These are phyloP conservation scores for Pocota personata DNA, from an alignment of 2,888 invertebrate species.

Conservation along the genomic window DNA sequence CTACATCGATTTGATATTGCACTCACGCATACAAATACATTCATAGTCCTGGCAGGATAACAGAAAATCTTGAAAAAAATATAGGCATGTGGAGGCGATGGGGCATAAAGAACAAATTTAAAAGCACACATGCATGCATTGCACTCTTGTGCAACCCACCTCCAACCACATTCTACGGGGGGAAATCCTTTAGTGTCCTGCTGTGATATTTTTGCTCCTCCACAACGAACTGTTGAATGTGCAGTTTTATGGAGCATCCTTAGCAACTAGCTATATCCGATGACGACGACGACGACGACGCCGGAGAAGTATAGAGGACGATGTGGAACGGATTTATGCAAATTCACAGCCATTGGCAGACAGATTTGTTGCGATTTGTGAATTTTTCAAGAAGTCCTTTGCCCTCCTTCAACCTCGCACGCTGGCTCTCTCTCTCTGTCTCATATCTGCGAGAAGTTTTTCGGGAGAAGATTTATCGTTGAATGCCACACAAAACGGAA, in stretches of 20 bases:
- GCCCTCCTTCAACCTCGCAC: constrained; percentile 5
- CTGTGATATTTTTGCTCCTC: constrained; percentile 63
- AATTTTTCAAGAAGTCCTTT: constrained; percentile 74
- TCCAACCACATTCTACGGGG: not conserved
- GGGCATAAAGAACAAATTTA: not conserved
- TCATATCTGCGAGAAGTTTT: constrained; percentile 60
- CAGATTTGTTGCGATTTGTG: constrained; percentile 76
- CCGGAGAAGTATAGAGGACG: constrained; percentile 11
- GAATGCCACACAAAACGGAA: constrained; percentile 73
- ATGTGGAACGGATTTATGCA: constrained; percentile 74
- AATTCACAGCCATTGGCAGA: constrained; percentile 74
- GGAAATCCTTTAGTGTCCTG: constrained; percentile 50
- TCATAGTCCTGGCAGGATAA: not conserved
- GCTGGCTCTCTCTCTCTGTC: not conserved
- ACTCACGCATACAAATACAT: constrained; percentile 17
- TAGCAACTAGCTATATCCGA: constrained; percentile 36
- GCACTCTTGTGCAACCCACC: constrained; percentile 30
- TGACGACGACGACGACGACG: constrained; percentile 16
- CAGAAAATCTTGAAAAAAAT: not conserved
- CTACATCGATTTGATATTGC: constrained; percentile 42
- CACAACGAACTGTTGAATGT: constrained; percentile 73
- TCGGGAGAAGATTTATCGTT: constrained; percentile 68
- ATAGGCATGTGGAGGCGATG: not conserved
- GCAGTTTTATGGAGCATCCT: constrained; percentile 71
- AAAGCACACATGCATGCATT: constrained; percentile 52